A percentile compares a stretch with the other conserved stretches of the same genome.
Conservation (phyloP, 2,797 vertebrate genomes). For the Sebastes cheni region DNA sequence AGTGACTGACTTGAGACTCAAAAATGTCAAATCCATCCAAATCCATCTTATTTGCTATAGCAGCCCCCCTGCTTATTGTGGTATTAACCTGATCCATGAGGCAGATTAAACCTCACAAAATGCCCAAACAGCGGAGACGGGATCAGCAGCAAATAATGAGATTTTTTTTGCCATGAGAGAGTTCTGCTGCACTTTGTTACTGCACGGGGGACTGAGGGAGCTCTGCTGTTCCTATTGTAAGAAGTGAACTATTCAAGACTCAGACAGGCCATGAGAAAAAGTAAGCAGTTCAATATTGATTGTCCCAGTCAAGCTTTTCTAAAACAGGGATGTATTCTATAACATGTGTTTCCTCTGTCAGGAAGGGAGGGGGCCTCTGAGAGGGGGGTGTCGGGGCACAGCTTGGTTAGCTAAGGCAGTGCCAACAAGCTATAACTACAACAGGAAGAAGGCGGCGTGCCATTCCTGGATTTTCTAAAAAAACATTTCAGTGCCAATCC, state of each 20-base stretch:
- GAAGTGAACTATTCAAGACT: not conserved
- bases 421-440: constrained; percentile 28
- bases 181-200: constrained; percentile 9
- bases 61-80: constrained; percentile 36
- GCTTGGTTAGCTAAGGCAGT: constrained; percentile 11
- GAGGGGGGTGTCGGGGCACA: not conserved
- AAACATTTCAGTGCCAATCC: not conserved
- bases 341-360: constrained; percentile 68
- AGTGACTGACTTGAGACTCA: constrained; percentile 34
- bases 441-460: constrained; percentile 28
- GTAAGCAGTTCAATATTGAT: constrained; percentile 14
- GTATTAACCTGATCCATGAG: constrained; percentile 44
- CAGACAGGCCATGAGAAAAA: constrained; percentile 8
- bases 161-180: constrained; percentile 17
- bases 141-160: constrained; percentile 50
- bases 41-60: constrained; percentile 64
- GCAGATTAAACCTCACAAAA: constrained; percentile 44
- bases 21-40: constrained; percentile 63
- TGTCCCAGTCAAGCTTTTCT: constrained; percentile 29
- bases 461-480: constrained; percentile 11
- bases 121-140: constrained; percentile 26
- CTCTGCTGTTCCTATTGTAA: not conserved
- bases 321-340: constrained; percentile 46
- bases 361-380: constrained; percentile 63
- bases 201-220: not conserved